Base-by-base conservation (phyloP, 2,113 vertebrate genomes). In the Clinocottus analis region DNA sequence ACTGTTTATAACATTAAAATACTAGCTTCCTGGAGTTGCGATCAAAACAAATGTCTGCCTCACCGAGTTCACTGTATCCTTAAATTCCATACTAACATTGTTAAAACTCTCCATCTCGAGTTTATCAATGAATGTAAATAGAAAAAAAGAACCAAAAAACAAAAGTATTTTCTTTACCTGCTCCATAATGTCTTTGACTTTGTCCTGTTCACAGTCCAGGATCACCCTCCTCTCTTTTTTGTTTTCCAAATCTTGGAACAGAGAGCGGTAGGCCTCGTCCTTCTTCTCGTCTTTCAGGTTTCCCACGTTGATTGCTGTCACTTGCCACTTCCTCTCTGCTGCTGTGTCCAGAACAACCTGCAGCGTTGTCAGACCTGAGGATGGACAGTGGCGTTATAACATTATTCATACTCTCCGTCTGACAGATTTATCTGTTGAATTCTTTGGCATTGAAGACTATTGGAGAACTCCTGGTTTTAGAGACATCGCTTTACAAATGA, bases 101-200 rank as follows among this genome's bases (percentile, higher is more conserved):
- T 10, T n/a, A 7, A 47, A 33, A 65, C 49, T n/a, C 49, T n/a
- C 49, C 49, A n/a, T n/a, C 9, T 23, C 21, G 7, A 7, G 45
- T 17, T 47, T 47, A 17, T 47, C 49, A 53, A 11, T 23, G 49
- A 53, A 53, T n/a, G 17, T 47, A 16, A 47, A 47, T 6, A 47
- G 45, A 47, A 47, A 47, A 9, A 8, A 8, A 21, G 29, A 31
- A 31, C 2, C 29, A 31, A 45, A 14, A 45, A 4, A 45, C 3
- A 25, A 62, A 27, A 33, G 1, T 55, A 5, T 4, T 1, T 16
- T 7, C 6, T 66, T 37, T 49, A 99, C 98, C 98, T 99, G 98
- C 80, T 99, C 98, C 90, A 99, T 98, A 92, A 99, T 99, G 95
- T 99, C 98, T 67, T 99, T 99, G 39, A 99, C 98, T 95, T 99